Conservation (phyloP, 2,113 vertebrate genomes). For the Bettongia penicillata region DNA sequence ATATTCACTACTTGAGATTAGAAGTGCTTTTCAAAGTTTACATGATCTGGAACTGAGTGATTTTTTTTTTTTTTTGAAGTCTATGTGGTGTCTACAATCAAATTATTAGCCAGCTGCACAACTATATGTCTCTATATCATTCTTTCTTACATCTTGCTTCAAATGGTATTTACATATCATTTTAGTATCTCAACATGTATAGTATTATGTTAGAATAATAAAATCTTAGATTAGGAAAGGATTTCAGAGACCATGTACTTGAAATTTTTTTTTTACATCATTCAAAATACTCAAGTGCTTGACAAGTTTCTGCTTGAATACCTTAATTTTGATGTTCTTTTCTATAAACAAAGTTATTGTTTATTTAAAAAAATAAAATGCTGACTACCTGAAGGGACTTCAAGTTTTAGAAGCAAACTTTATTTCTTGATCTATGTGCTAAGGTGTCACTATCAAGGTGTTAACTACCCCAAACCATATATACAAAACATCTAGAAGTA, state of each 20-base stretch:
- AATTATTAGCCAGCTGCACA: neutral
- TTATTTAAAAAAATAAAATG: neutral
- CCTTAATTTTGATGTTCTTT: neutral
- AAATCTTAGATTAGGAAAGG: neutral
- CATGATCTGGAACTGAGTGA: neutral
- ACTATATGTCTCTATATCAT: neutral
- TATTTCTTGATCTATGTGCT: neutral
- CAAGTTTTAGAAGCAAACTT: neutral
- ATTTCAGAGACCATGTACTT: neutral
- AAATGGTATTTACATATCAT: neutral
- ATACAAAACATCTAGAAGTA: neutral
- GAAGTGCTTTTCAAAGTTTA: neutral
- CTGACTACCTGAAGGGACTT: neutral
- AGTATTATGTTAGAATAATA: neutral
- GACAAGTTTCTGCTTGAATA: neutral
- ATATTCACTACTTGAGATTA: neutral
- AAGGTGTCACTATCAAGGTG: neutral
- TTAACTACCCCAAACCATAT: neutral
- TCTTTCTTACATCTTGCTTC: neutral
- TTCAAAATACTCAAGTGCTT: neutral
- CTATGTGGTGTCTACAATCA: neutral
- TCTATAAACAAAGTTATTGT: neutral
- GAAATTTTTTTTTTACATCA: neutral
- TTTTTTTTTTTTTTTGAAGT: neutral
- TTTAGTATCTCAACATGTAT: neutral